Conservation (phyloP, 2,113 vertebrate genomes). For the Heteronetta atricapilla region DNA sequence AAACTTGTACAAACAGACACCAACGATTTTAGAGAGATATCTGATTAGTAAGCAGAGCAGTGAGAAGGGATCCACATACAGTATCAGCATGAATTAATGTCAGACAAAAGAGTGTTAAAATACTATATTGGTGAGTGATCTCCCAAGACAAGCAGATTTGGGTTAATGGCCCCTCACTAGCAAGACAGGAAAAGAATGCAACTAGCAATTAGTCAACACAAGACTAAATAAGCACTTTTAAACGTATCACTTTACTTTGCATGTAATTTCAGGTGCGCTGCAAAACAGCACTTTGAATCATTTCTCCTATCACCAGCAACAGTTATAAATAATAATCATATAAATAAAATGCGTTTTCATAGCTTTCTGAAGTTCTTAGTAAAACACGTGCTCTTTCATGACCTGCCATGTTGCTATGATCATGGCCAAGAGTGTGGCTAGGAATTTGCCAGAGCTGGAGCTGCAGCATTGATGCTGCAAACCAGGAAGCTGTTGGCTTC, state of each 20-base stretch:
- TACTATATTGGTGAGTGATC: not conserved
- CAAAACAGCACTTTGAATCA: conserved; percentile 10
- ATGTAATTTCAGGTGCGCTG: conserved; percentile 15
- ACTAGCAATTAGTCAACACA: conserved; percentile 38
- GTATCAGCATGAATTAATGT: not conserved
- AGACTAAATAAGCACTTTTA: conserved; percentile 67
- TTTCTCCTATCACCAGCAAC: conserved; percentile 1
- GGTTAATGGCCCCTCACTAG: conserved; percentile 20
- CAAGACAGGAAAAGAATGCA: conserved; percentile 41
- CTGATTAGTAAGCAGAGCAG: not conserved
- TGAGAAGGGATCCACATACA: not conserved
- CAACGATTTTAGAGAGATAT: not conserved
- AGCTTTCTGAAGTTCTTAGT: conserved; percentile 31
- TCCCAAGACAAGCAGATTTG: not conserved
- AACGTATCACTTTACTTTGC: not conserved
- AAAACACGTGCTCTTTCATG: not conserved
- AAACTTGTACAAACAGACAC: not conserved
- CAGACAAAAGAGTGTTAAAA: not conserved
- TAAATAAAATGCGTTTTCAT: not conserved
- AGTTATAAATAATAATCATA: conserved; percentile 50
- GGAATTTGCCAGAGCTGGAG: not conserved
- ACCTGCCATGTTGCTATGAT: not conserved
- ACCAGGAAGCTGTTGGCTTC: conserved; percentile 6
- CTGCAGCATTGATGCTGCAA: rapidly evolving
- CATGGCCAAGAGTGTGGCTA: not conserved